Evolutionary conservation across 2,113 vertebrate species (phyloP).

Genomic region (Corythornis cristatus): DNA sequence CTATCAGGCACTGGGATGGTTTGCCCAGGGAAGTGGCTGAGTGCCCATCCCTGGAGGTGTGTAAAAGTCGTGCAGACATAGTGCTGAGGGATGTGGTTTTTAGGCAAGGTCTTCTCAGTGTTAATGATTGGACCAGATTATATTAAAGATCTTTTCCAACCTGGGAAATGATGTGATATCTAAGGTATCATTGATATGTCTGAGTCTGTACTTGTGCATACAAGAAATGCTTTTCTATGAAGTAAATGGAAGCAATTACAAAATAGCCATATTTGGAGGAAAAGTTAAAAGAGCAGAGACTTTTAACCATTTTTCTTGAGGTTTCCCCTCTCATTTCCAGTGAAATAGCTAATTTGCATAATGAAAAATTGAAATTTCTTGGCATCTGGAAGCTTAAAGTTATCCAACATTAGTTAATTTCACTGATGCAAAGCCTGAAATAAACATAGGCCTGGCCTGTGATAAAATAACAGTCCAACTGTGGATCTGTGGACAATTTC

Average conservation of each 20-base stretch:
- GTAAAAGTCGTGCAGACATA: no score
- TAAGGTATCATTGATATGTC: neutral
- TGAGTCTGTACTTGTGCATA: neutral
- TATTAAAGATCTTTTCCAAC: no score
- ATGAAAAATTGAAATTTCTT: neutral
- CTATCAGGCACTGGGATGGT: no score
- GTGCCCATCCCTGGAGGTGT: no score
- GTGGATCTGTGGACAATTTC: neutral
- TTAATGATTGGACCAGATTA: no score
- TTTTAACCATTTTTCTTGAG: neutral
- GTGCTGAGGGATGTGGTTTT: no score
- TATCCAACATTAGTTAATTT: neutral
- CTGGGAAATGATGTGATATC: neutral
- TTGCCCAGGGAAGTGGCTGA: no score
- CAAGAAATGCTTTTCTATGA: neutral
- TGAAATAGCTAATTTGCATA: neutral
- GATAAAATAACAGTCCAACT: neutral
- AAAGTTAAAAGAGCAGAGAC: neutral
- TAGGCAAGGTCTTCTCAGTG: no score
- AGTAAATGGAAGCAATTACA: neutral
- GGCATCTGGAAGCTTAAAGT: neutral
- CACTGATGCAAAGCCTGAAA: neutral
- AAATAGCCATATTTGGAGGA: neutral
- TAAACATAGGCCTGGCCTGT: neutral
- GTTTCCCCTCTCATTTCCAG: neutral